Evolutionary conservation across 2,113 vertebrate genomes (phyloP), one percentile per base, ranked within the genome.

Genomic region (Nestor notabilis): DNA sequence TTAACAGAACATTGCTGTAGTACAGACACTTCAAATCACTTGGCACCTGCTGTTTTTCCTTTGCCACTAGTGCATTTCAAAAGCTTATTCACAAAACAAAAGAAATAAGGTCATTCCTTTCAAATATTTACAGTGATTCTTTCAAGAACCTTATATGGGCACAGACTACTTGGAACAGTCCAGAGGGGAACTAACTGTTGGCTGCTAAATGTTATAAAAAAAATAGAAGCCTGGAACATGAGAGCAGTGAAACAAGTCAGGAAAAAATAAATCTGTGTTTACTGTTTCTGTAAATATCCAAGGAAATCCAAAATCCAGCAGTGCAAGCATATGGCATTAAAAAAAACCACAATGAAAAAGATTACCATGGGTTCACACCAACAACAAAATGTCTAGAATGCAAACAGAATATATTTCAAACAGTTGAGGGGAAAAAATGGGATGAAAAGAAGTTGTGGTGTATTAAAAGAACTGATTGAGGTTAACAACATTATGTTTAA

Each of bases 291-390:
- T 33, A 84, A 95, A 87, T 85, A 89, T 24, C 55, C 63, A n/a
- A 85, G 70, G 53, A 96, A 96, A 94, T 87, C 74, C 63, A 93
- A 95, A 96, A 92, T 70, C 72, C 88, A 92, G 90, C 87, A 81
- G 58, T 39, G 85, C 21, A 65, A 93, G 66, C 77, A 95, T 83
- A 96, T 89, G 74, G 77, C 74, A 64, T 70, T 80, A 75, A 87
- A 97, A 94, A 66, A 91, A 95, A 76, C 15, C 15, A 28, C 24
- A 55, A 89, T 84, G 81, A 89, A 96, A 95, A 81, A 74, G 41
- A 87, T 70, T 77, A 83, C 74, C 52, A 39, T 18, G 16, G 50
- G n/a, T 70, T 92, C 50, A 52, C 17, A 64, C 24, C 27, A 80
- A 17, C 56, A 95, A 39, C 14, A 66, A 91, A 80, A 37, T 1